Base-by-base conservation (phyloP, 2,888 invertebrate genomes). In the Argyresthia goedartella region DNA sequence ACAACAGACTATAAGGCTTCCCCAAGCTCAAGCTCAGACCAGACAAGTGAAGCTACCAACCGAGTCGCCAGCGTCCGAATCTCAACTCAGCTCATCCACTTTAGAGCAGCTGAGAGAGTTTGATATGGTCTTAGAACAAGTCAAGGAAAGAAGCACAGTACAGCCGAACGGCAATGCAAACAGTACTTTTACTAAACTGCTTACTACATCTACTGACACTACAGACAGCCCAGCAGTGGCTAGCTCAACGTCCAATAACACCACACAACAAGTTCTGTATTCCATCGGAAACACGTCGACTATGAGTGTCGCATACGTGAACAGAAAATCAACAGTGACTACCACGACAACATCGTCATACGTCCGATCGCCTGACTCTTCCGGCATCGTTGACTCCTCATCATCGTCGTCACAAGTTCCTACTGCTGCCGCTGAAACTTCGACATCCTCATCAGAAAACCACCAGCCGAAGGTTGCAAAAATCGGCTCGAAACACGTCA, bases 111-210 rank as follows among this genome's bases (percentile, higher is more conserved):
- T 94, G 8, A 79, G 93, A 52, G 94, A 94, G 67, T 94, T 94
- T 62, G 94, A 94, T 67, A 91, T 93, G 79, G 93, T 94, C 0
- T 80, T 94, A 55, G 93, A 94, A 65, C 93, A 93, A 79, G 93
- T 94, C 0, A 93, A 93, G 67, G 93, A 93, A 69, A 81, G 93
- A 55, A 92, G 92, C 60, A 91, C 90, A 25, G 90, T 90, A 4
- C 89, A 89, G 57, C 89, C 90, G 0, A 73, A 65, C 50, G 57
- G 69, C 14, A 71, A 60, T 42, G 56, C 71, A 8, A 68, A 60
- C 46, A 71, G 52, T 47, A 58, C 64, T 0, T 73, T 69, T 52
- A 56, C 69, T 1, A 46, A 46, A 46, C 25, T 46, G 11, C 46
- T 25, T 10, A 66, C 65, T 39, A 52, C 70, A 11, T 64, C 76